These are phyloP conservation scores for Saccopteryx bilineata DNA, from an alignment of 2,113 vertebrate genomes.

Conservation along the genomic window DNA sequence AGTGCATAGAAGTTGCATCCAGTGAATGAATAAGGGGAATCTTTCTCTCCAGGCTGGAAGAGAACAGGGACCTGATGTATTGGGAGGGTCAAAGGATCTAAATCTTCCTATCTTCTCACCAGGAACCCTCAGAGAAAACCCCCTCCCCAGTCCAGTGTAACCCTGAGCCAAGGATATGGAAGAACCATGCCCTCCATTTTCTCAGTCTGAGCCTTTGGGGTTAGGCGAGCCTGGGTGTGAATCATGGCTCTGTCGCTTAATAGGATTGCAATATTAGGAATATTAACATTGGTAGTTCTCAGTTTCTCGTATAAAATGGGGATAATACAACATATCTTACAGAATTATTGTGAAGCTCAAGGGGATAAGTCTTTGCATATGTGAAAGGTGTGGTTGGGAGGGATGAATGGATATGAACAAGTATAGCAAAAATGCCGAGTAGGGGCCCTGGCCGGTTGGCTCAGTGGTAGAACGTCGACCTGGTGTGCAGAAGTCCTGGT, in stretches of 20 bases:
- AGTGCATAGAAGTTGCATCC: not conserved
- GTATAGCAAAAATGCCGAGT: not conserved
- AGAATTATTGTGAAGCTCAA: conserved; percentile 1
- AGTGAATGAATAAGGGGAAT: not conserved
- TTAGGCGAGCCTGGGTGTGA: not conserved
- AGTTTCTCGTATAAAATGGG: not conserved
- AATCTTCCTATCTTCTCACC: not conserved
- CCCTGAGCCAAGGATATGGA: not conserved
- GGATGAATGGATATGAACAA: not conserved
- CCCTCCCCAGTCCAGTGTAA: not conserved
- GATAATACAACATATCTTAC: not conserved
- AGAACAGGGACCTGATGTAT: not conserved
- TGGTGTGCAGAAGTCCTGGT: too few species aligned
- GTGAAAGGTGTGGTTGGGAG: not conserved
- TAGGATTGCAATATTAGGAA: not conserved
- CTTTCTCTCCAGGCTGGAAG: not conserved
- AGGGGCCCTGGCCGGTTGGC: not conserved
- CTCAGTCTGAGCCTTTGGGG: not conserved
- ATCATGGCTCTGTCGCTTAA: not conserved
- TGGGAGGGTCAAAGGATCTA: not conserved
- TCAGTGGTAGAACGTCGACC: too few species aligned
- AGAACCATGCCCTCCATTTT: not conserved
- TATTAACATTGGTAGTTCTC: conserved; percentile 10
- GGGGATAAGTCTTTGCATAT: not conserved
- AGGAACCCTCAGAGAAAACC: not conserved